Percentiles rank a stretch among this genome's conserved stretches.
Conservation (phyloP, 1,140 invertebrate species). For the Solen grandis region DNA sequence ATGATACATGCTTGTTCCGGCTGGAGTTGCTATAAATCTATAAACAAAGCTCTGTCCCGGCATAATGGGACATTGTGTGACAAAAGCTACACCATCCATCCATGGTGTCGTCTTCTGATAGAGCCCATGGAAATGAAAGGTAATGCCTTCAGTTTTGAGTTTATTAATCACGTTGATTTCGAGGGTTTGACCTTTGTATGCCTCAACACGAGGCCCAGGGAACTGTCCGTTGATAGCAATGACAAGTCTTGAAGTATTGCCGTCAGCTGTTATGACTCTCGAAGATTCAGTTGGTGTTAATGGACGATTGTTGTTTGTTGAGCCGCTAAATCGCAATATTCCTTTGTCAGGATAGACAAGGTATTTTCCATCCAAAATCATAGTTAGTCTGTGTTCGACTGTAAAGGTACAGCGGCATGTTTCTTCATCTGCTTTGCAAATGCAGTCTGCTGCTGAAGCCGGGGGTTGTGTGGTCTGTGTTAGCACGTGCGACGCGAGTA, state of each 20-base stretch:
- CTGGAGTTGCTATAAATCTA: constrained; percentile 77
- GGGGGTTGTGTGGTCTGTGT: no score
- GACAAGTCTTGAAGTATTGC: constrained; percentile 59
- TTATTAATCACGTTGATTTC: constrained; percentile 92
- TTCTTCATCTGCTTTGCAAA: neutral
- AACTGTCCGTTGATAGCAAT: constrained; percentile 68
- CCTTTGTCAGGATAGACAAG: constrained; percentile 20
- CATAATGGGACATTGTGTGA: constrained; percentile 94
- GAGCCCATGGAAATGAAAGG: constrained; percentile 91
- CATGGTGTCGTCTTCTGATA: constrained; percentile 90
- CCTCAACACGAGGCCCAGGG: constrained; percentile 83
- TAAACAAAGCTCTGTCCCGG: constrained; percentile 93
- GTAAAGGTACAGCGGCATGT: neutral
- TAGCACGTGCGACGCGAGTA: no score
- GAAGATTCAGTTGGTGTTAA: no score
- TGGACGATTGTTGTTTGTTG: neutral
- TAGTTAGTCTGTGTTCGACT: constrained; percentile 32
- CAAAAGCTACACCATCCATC: constrained; percentile 94
- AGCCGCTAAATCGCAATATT: neutral
- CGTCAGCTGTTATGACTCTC: constrained; percentile 70
- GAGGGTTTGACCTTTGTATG: constrained; percentile 91
- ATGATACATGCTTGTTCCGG: constrained; percentile 73
- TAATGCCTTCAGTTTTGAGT: constrained; percentile 86
- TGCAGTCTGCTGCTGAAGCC: neutral
- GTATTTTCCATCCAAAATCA: constrained; percentile 22